phyloP scores from a whole-genome alignment of 1,140 invertebrate species.

The Drosophila equinoxialis region DNA sequence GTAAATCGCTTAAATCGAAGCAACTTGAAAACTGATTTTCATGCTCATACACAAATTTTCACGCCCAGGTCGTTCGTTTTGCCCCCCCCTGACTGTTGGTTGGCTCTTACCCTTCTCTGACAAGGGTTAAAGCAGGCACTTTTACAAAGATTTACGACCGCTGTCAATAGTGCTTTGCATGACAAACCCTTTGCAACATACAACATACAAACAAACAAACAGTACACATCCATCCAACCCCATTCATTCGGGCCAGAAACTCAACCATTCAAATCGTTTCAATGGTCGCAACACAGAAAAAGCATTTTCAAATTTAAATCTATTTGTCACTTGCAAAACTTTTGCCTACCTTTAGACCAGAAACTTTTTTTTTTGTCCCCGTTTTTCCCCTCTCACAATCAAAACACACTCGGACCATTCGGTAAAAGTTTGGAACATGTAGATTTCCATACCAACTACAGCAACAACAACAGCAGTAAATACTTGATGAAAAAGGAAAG shows the following conservation, averaged over 20 bases:
- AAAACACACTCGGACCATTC: conserved; percentile 37
- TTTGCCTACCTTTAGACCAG: conserved; percentile 66
- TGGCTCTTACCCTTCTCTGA: conserved; percentile 39
- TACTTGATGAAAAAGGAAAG: conserved; percentile 4
- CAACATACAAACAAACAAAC: neutral
- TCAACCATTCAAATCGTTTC: neutral
- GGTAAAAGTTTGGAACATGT: conserved; percentile 36
- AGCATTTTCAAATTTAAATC: conserved; percentile 81
- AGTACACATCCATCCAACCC: neutral
- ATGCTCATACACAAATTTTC: conserved; percentile 54
- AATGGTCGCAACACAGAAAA: conserved; percentile 49
- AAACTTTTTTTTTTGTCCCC: conserved; percentile 12
- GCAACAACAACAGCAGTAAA: conserved; percentile 11
- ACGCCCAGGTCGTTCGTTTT: conserved; percentile 37
- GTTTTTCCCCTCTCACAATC: conserved; percentile 23
- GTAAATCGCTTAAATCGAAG: conserved; percentile 48
- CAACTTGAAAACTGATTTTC: conserved; percentile 68
- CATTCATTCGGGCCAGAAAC: conserved; percentile 9
- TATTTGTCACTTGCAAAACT: conserved; percentile 80
- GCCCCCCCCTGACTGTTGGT: neutral
- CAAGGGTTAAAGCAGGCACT: conserved; percentile 62
- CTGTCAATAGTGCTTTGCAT: conserved; percentile 81
- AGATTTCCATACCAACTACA: conserved; percentile 31
- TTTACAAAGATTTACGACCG: conserved; percentile 76
- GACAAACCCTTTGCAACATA: conserved; percentile 42